These are phyloP conservation scores for Macrobrachium rosenbergii DNA, from an alignment of 1,140 invertebrate genomes.

Conservation along the genomic window DNA sequence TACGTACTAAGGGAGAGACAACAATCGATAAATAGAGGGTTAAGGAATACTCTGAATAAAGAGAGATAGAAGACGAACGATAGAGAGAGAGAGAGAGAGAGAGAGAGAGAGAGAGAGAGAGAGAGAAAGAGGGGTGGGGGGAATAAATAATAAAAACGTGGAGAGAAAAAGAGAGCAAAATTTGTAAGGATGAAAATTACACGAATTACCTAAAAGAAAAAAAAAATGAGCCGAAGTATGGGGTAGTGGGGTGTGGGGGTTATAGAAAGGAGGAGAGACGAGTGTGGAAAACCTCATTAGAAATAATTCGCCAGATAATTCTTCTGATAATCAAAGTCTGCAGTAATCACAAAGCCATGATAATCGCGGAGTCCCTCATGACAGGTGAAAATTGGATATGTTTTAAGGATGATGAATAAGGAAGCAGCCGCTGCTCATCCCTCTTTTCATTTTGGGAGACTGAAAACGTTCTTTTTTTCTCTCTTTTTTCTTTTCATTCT, in stretches of 20 bases:
- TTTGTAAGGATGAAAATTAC: not conserved
- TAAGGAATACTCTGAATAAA: not conserved
- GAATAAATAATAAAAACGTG: not conserved
- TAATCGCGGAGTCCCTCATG: no score
- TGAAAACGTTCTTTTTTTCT: no score
- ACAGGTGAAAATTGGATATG: no score
- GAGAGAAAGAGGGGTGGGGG: not conserved
- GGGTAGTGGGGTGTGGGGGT: not conserved
- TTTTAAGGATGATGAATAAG: no score
- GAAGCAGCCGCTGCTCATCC: no score
- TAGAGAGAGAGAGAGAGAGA: not conserved
- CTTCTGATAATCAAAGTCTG: no score
- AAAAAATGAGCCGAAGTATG: not conserved
- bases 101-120: not conserved
- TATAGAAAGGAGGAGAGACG: not conserved
- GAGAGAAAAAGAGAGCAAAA: not conserved
- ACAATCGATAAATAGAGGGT: not conserved
- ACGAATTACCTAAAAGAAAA: not conserved
- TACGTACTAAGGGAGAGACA: not conserved
- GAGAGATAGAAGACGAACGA: not conserved
- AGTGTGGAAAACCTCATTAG: no score
- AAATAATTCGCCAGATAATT: no score
- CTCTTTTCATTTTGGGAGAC: no score
- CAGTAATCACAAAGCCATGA: no score
- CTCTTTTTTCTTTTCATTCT: no score